Evolutionary conservation across 2,888 invertebrate species (phyloP), one percentile per base, ranked within the genome.

Genomic region (Heterodera filipjevi): DNA sequence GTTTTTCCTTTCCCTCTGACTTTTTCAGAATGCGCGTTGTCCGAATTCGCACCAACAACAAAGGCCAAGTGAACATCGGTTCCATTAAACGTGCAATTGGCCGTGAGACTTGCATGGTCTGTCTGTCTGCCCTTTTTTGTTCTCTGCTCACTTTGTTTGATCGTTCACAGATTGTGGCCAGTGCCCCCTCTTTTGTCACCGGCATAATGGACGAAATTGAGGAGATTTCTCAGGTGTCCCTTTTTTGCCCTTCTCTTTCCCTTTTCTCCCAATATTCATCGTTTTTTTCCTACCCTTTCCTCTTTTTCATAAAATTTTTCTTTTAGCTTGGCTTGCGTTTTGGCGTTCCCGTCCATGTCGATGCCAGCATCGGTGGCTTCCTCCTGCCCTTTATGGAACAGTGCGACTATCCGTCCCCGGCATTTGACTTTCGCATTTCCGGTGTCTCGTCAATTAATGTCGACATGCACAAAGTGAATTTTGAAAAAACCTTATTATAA

Each of bases 361-460:
- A 99, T 91, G 94, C 95, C 44, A 99, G 99, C 87, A 92, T 99
- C 3, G 99, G 99, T 49, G 98, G 99, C 46, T 98, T 99, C 91
- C 91, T 98, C 66, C 92, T 95, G 12, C 95, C 94, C 22, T 96
- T 99, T 90, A 95, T 96, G 94, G 92, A 93, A 75, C 92, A 92
- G 74, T 95, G 95, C 19, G 97, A 97, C 0, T 95, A 93, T 89
- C 89, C 91, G 0, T 87, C 95, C 10, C 93, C 93, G 0, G 91
- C 92, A 22, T 96, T 95, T 90, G 97, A 99, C 91, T 99, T 99
- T 91, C 89, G 93, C 14, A 77, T 88, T 78, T 93, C 93, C 1
- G 99, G 98, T 0, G 96, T 99, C 0, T 94, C 94, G 0, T 97
- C 97, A 88, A 96, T 99, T 79, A 97, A 97, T 0, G 95, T 95